These are phyloP conservation scores for Pelochelys cantorii DNA, from an alignment of 2,797 vertebrate genomes.

Conservation along the genomic window DNA sequence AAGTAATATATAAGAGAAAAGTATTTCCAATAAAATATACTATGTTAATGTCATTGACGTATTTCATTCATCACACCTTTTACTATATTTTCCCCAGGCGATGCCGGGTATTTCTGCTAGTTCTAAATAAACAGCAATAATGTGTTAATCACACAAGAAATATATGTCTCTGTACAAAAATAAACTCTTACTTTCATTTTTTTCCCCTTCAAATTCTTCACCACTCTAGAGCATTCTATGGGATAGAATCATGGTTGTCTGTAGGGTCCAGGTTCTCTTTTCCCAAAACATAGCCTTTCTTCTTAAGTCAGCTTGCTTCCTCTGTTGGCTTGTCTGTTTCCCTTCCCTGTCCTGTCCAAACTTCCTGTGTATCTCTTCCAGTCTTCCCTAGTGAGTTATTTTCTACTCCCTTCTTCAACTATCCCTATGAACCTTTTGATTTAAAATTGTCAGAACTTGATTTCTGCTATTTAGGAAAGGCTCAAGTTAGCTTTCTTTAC, in stretches of 20 bases:
- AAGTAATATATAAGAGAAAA: too few relatives aligned
- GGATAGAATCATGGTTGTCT: neutral
- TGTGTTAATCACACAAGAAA: neutral
- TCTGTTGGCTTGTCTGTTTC: neutral
- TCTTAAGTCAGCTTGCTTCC: neutral
- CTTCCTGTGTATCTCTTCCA: neutral
- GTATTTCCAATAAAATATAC: too few relatives aligned
- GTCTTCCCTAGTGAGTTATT: neutral
- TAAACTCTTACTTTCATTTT: neutral
- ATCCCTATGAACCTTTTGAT: slow-evolving; percentile 37
- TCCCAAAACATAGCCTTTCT: neutral
- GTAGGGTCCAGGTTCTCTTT: neutral
- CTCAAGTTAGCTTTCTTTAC: slow-evolving; percentile 35
- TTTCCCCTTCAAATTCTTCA: neutral
- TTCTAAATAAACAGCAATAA: neutral
- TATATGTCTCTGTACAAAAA: neutral
- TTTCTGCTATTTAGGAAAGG: slow-evolving; percentile 45
- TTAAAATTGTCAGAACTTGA: slow-evolving; percentile 30
- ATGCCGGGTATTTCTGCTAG: too few relatives aligned
- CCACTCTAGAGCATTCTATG: neutral
- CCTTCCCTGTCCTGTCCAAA: neutral
- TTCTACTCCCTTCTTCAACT: neutral
- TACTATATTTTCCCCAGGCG: too few relatives aligned
- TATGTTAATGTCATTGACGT: too few relatives aligned
- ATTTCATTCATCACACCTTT: too few relatives aligned